Evolutionary conservation across 2,797 vertebrate genomes (phyloP), one percentile per base, ranked within the genome.

Genomic region (Catostomus latipinnis): DNA sequence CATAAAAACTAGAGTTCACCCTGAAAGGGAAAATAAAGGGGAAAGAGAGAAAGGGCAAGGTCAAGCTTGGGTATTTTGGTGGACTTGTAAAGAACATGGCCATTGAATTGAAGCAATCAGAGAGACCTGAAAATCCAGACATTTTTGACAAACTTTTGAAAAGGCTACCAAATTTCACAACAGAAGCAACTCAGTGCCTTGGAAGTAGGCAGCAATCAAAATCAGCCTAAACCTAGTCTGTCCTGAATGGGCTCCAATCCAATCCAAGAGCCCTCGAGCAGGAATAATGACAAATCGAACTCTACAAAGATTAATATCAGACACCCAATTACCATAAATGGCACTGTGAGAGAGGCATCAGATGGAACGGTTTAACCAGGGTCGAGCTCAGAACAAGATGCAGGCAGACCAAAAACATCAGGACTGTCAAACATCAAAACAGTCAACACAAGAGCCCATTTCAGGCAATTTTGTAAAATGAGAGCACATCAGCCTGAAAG

Each of bases 381-480:
- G 18, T 49, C 45, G 2, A 52, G n/a, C 13, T 72, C 12, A 43
- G 61, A 78, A 78, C 52, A 76, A 82, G 80, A 70, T 22, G 8
- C 16, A 45, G 13, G 60, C 66, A 65, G 34, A 60, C 8, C 14
- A 6, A 65, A 49, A 83, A 76, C 48, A 80, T 67, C 73, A 76
- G 62, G 43, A 49, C 61, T 11, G 73, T 46, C 63, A 74, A 49
- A 74, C 53, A 80, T 83, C 80, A 81, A 79, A 83, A 83, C 63
- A 71, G n/a, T 54, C 65, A 45, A 68, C 72, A 83, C 58, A 79
- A 75, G 34, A 82, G 71, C 69, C 82, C 67, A 82, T 80, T 83
- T 83, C 76, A 82, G 68, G 69, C 78, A 86, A 83, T 86, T 83
- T 75, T 78, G 62, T 76, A 71, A 83, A 86, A 83, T 74, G 73